Percentiles rank a stretch among this genome's conserved stretches.
These are phyloP conservation scores for Ceratitis capitata DNA, from an alignment of 1,140 invertebrate species.

Conservation along the genomic window DNA sequence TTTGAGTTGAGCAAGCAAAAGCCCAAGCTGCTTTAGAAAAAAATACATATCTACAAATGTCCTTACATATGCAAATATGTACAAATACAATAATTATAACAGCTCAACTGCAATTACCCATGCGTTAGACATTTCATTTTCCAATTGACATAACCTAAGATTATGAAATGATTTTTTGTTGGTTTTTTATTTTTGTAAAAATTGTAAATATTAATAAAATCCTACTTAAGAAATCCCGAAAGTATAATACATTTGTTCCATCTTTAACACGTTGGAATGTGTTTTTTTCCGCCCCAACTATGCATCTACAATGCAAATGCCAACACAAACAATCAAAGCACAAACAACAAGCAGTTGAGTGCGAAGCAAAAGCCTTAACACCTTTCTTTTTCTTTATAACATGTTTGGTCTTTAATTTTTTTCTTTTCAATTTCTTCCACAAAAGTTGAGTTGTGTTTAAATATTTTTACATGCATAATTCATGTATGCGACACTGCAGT, in stretches of 20 bases:
- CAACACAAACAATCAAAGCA: neutral
- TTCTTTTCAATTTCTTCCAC: neutral
- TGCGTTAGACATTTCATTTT: neutral
- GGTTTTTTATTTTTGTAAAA: neutral
- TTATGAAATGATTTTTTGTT: neutral
- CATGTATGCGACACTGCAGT: neutral
- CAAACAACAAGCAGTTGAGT: neutral
- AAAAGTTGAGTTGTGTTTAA: neutral
- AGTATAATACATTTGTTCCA: neutral
- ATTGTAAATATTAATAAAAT: too few relatives aligned
- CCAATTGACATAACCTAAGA: neutral
- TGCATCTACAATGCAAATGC: neutral
- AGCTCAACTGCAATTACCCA: constrained; percentile 8
- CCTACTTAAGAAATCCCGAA: neutral
- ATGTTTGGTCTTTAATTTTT: too few relatives aligned
- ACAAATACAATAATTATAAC: neutral
- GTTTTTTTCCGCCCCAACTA: neutral
- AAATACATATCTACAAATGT: neutral
- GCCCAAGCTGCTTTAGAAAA: neutral
- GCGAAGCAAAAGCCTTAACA: neutral
- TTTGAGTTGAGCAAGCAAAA: neutral
- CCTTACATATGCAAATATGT: constrained; percentile 8
- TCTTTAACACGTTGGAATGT: neutral
- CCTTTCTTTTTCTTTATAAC: too few relatives aligned
- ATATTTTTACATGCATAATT: neutral